A percentile compares a stretch with the other conserved stretches of the same genome.
These are phyloP conservation scores for Argyrosomus regius DNA, from an alignment of 2,797 vertebrate genomes.

Conservation along the genomic window DNA sequence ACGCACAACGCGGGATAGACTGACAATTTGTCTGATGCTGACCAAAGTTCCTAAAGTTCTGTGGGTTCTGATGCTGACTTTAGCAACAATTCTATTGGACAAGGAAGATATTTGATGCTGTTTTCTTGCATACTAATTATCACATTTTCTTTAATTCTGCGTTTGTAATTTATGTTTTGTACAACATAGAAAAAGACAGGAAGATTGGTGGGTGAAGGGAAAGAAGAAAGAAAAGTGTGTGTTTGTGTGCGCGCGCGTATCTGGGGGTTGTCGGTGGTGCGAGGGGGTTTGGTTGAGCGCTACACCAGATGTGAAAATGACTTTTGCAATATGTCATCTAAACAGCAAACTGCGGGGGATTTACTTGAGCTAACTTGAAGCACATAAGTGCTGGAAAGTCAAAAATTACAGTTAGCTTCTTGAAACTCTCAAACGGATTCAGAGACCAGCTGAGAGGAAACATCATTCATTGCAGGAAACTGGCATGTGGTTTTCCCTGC, in stretches of 20 bases:
- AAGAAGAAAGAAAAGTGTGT: slow-evolving; percentile 36
- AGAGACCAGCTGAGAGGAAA: slow-evolving; percentile 62
- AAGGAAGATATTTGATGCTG: not conserved
- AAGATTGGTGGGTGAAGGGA: slow-evolving; percentile 14
- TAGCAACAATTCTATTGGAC: not conserved
- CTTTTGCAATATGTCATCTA: slow-evolving; percentile 86
- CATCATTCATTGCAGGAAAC: slow-evolving; percentile 65
- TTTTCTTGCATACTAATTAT: slow-evolving; percentile 8
- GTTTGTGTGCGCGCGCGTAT: slow-evolving; percentile 37
- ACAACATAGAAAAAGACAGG: slow-evolving; percentile 7
- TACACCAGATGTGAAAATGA: slow-evolving; percentile 85
- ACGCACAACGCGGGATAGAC: not conserved
- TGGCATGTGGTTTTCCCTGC: slow-evolving; percentile 48
- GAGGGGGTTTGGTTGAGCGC: slow-evolving; percentile 67
- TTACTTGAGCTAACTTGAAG: slow-evolving; percentile 67
- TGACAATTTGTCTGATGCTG: not conserved
- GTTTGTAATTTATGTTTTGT: slow-evolving; percentile 5
- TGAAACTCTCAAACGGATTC: slow-evolving; percentile 62
- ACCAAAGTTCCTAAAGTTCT: not conserved
- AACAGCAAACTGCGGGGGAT: slow-evolving; percentile 74
- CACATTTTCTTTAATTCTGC: slow-evolving; percentile 3
- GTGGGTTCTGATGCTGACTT: not conserved
- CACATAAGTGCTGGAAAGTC: slow-evolving; percentile 66
- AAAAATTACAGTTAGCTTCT: slow-evolving; percentile 65
- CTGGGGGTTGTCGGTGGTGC: slow-evolving; percentile 47